Base-by-base conservation (phyloP, 2,113 vertebrate genomes). In the Boulengerochromis microlepis region DNA sequence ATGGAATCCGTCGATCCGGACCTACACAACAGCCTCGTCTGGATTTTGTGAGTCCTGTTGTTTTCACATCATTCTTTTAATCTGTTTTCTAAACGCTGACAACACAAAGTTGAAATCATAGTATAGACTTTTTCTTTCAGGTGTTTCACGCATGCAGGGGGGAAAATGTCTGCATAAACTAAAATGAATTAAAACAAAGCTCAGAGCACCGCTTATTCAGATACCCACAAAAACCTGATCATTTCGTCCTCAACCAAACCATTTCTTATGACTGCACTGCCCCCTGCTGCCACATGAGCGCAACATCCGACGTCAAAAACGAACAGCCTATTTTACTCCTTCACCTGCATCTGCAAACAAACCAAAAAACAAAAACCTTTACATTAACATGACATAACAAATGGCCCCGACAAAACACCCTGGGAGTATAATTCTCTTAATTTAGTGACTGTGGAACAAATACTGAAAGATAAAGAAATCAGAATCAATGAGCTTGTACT, bases 1-100 rank as follows among this genome's bases (percentile, higher is more conserved):
- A 99, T 99, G 99, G 99, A 99, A 90, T 96, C 99, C 61, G 99
- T 99, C 33, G 99, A 99, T 93, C 99, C 99, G 3, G 98, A 99
- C 95, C 98, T 99, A 84, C 98, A 99, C 92, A 99, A 99, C 96
- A 99, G 98, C 95, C 97, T 99, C 26, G 98, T 99, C 88, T 99
- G 99, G 99, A 99, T 99, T 95, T 97, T 99, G 99, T 99, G 96
- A 85, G 98, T 82, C 3, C 10, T 8, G 5, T 22, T 78, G 26
- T 78, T 50, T 78, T 78, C 16, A 50, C 18, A 13, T 69, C 33
- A 69, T 50, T 50, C 1, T 31, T 78, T 52, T 52, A 31, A 78
- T 33, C 7, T 78, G 26, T 52, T 78, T 78, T 52, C 18, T 31
- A 52, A 52, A 52, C 1, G 26, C 18, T 52, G 71, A 31, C 71